Percentiles rank a stretch among this genome's conserved stretches.
Evolutionary conservation across 2,888 invertebrate genomes (phyloP).

Genomic region (Callosobruchus maculatus): DNA sequence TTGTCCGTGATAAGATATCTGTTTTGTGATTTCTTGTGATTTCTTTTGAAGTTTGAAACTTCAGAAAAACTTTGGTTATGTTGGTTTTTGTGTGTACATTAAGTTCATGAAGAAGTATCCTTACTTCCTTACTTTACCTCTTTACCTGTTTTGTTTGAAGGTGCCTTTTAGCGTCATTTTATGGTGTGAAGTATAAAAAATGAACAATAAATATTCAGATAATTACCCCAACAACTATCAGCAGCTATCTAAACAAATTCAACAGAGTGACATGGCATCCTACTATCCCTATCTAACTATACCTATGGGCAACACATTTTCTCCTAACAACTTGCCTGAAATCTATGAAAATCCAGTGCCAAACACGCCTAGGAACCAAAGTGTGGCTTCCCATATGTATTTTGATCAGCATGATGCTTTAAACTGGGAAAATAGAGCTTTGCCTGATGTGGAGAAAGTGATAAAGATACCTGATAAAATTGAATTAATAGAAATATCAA

Average conservation of each 20-base stretch:
- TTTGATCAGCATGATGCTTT: conserved; percentile 14
- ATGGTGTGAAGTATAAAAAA: not conserved
- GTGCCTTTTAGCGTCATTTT: no score
- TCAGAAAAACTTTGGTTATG: no score
- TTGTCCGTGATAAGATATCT: no score
- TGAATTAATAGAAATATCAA: conserved; percentile 39
- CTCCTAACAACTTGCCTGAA: not conserved
- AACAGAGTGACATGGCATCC: not conserved
- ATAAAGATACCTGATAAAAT: conserved; percentile 37
- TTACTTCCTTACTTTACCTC: no score
- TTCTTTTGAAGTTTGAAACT: no score
- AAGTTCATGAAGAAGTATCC: no score
- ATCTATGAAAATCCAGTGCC: not conserved
- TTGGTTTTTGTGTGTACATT: no score
- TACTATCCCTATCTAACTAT: not conserved
- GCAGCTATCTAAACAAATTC: not conserved
- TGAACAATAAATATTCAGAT: not conserved
- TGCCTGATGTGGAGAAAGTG: conserved; percentile 22
- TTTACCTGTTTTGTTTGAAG: no score
- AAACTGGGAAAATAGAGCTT: conserved; percentile 17
- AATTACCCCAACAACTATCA: not conserved
- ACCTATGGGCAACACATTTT: not conserved
- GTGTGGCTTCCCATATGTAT: not conserved
- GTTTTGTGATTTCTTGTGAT: no score
- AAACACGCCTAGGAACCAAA: not conserved